phyloP scores from a whole-genome alignment of 1,140 invertebrate genomes.

The Drosophila sturtevanti region DNA sequence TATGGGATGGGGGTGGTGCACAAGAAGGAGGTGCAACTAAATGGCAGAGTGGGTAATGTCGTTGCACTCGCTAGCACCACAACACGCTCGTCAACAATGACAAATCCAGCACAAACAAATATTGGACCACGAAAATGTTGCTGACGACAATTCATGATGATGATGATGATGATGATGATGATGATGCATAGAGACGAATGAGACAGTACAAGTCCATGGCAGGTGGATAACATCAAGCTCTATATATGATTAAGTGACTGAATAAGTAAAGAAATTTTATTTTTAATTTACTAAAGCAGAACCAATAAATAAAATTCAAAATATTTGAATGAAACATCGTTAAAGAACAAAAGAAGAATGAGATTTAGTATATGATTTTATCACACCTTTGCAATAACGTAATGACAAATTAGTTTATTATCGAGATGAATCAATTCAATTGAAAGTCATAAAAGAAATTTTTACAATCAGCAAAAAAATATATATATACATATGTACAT shows the following conservation, averaged over 20 bases:
- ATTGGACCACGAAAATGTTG: conserved; percentile 26
- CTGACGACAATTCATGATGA: conserved; percentile 23
- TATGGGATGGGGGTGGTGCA: no score
- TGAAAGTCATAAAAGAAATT: no score
- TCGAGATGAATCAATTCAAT: no score
- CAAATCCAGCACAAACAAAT: conserved; percentile 37
- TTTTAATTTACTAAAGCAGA: conserved; percentile 3
- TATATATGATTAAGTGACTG: conserved; percentile 1
- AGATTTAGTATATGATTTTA: not conserved
- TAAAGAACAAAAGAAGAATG: not conserved
- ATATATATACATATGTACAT: no score
- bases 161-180: conserved; percentile 30
- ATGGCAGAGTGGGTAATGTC: conserved; percentile 41
- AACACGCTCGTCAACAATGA: conserved; percentile 31
- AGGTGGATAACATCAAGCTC: conserved; percentile 13
- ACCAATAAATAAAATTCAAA: not conserved
- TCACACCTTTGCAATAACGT: no score
- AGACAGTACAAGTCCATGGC: not conserved
- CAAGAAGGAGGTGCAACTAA: not conserved
- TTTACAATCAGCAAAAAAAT: no score
- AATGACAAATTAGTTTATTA: no score
- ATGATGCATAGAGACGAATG: conserved; percentile 11
- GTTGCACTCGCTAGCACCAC: conserved; percentile 60
- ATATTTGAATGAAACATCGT: not conserved
- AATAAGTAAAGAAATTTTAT: conserved; percentile 3